Evolutionary conservation across 1,140 invertebrate genomes (phyloP).

Genomic region (Trichonephila clavata): DNA sequence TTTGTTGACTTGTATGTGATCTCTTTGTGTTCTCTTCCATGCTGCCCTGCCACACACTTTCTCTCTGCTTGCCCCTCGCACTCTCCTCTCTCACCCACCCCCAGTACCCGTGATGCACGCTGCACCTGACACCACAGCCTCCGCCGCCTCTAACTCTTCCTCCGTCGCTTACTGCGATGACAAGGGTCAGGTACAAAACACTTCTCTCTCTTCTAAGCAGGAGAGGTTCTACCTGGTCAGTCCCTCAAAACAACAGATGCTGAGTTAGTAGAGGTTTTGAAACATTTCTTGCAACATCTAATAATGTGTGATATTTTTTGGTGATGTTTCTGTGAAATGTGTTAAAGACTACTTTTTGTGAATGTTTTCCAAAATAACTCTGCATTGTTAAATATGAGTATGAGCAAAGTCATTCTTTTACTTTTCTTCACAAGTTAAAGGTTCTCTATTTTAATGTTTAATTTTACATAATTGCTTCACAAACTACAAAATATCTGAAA

Average conservation of each 20-base stretch:
- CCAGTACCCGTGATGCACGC: conserved; percentile 78
- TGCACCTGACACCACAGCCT: conserved; percentile 78
- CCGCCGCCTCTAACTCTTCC: conserved; percentile 90
- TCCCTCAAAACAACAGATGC: neutral
- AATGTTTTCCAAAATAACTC: too few species aligned
- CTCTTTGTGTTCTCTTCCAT: conserved; percentile 2
- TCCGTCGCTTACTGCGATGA: conserved; percentile 97
- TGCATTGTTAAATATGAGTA: too few species aligned
- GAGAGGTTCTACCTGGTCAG: conserved; percentile 72
- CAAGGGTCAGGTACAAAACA: conserved; percentile 91
- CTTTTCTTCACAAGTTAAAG: too few species aligned
- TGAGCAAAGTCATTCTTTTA: too few species aligned
- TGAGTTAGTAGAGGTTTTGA: neutral
- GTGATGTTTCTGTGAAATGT: neutral
- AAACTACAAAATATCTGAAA: too few species aligned
- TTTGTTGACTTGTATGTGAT: conserved; percentile 16
- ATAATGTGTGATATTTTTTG: neutral
- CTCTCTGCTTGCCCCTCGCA: conserved; percentile 56
- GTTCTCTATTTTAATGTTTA: too few species aligned
- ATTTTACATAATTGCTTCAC: too few species aligned
- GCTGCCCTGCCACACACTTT: conserved; percentile 36
- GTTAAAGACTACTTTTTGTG: too few species aligned
- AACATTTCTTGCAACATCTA: too few species aligned
- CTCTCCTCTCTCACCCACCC: conserved; percentile 72
- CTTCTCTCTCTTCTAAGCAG: conserved; percentile 4